Evolutionary conservation across 64 coral and sea anemone genomes (phyloP), one percentile per base, ranked within the genome.

Genomic region (Pocillopora verrucosa): DNA sequence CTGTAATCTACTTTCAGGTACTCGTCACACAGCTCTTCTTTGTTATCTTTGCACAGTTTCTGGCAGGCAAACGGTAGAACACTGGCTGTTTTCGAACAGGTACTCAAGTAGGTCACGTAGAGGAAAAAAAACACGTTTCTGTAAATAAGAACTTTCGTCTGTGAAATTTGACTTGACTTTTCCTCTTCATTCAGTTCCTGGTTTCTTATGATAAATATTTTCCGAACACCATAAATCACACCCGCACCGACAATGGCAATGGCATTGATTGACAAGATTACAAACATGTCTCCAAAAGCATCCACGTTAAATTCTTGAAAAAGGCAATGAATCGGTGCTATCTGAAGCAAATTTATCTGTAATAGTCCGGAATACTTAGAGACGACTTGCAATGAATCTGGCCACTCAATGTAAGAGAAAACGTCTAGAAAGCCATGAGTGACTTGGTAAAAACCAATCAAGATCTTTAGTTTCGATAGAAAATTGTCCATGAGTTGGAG

Each of bases 281-380:
- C 75, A 45, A 59, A 65, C 89, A 91, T 58, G 67, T 80, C 14
- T 10, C 56, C 58, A 85, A 83, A 83, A 41, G 80, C 80, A 75
- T 91, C 57, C 12, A 77, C 34, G 24, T 91, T 76, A 30, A 89
- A 30, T 26, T 62, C 19, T n/a, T 78, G 65, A 37, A 62, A 36
- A 30, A 91, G 14, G 67, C 89, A 91, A 34, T 60, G 57, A 38
- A 91, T 61, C 12, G 89, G 89, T 3, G 89, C 80, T 30, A 91
- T 91, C 65, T 91, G 58, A 7, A 91, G 68, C 10, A 91, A 16
- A 35, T 84, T 91, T 1, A 91, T 78, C 56, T 91, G 89, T n/a
- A 91, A 51, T 13, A 84, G 16, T 14, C 84, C 78, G 19, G 89
- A 80, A 35, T 91, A 91, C 51, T 91, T 30, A 30, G 30, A 30